Base-by-base conservation (phyloP, 30 jellyfish, hydroid and myxozoan species). In the Turritopsis dohrnii region DNA sequence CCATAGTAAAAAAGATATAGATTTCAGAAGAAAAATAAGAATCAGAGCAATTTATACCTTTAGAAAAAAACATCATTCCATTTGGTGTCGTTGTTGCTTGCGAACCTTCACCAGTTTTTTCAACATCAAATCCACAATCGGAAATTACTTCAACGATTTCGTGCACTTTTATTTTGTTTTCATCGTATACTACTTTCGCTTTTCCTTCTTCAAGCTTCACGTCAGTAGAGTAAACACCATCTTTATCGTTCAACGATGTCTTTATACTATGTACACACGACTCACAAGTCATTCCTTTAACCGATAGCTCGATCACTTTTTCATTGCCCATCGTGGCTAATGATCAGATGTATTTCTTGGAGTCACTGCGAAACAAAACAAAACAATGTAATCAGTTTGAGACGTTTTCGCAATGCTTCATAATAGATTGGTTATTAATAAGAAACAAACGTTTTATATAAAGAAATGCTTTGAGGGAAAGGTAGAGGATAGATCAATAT, bases 241-340 rank as follows among this genome's bases (percentile, higher is more conserved):
- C 65, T 21, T 83, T 53, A 26, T 87, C 88, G 71, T 76, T 76
- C 52, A 92, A 72, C 22, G 96, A 96, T 52, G 81, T 52, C 52
- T 87, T 84, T 19, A 92, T 92, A 19, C 96, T 54, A 30, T 84
- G 75, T 5, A 92, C 95, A 76, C 98, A 92, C 28, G 98, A 92
- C 81, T 87, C 87, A 81, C 98, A 92, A 0, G 98, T 92, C 98
- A 92, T 92, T 4, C 98, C 98, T 80, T 87, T 89, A 72, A 92
- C 80, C 25, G 83, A 23, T 52, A 30, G 85, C 81, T 1, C 95
- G 88, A 3, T 71, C 9, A 21, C 60, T 69, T 69, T 69, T 13
- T 41, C 60, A 5, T 3, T 3, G 5, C 13, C 60, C 60, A 41
- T 41, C 60, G 60, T 41, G 60, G n/a, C 13, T 41, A 5, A 5